Evolutionary conservation across 53 echinoderm and acorn worm genomes (phyloP).

Genomic region (Holothuria leucospilota): DNA sequence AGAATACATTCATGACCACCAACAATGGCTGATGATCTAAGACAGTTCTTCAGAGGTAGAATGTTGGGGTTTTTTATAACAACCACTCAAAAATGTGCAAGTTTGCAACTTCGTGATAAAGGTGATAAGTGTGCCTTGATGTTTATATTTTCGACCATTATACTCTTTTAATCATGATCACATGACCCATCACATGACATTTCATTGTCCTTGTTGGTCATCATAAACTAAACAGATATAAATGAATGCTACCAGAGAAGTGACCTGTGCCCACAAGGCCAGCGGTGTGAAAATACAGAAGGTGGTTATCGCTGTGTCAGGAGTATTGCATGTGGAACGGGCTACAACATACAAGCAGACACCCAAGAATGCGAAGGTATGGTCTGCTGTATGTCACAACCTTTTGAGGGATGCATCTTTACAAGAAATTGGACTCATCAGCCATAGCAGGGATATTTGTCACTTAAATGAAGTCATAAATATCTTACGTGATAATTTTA

Average conservation of each 20-base stretch:
- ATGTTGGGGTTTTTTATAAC: too few species aligned
- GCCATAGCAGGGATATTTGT: too few species aligned
- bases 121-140: too few species aligned
- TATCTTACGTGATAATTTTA: too few species aligned
- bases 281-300: slow-evolving; percentile 73
- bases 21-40: too few species aligned
- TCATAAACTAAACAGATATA: slow-evolving; percentile 66
- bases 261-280: slow-evolving; percentile 64
- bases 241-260: slow-evolving; percentile 77
- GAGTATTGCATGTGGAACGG: slow-evolving; percentile 83
- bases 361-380: slow-evolving; percentile 85
- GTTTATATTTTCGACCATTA: not conserved
- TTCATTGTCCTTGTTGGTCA: not conserved
- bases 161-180: not conserved
- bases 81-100: too few species aligned
- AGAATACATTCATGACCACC: too few species aligned
- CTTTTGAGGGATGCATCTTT: too few species aligned
- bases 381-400: not conserved
- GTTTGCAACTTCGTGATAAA: too few species aligned
- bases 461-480: too few species aligned
- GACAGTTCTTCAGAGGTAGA: too few species aligned
- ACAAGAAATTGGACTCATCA: too few species aligned
- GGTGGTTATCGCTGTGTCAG: slow-evolving; percentile 79
- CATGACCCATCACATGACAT: not conserved
- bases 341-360: slow-evolving; percentile 74